These are phyloP conservation scores for Coreius guichenoti DNA, from an alignment of 2,797 vertebrate species.

Conservation along the genomic window DNA sequence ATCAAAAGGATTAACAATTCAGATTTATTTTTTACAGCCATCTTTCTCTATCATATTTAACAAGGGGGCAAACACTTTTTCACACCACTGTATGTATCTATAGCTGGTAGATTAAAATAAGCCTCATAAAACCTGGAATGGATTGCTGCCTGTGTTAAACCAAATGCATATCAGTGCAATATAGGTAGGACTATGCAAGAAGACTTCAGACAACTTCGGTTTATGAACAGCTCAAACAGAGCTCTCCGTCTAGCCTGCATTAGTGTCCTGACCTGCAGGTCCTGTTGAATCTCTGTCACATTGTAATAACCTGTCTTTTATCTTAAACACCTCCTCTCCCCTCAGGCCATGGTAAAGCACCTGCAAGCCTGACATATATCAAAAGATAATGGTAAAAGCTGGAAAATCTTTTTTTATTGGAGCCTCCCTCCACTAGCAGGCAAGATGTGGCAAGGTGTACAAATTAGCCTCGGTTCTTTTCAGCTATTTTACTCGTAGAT, in stretches of 20 bases:
- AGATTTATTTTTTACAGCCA: too few species aligned
- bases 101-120: not conserved
- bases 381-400: slow-evolving; percentile 82
- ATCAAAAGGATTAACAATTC: too few species aligned
- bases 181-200: not conserved
- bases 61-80: too few species aligned
- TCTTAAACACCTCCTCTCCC: slow-evolving; percentile 71
- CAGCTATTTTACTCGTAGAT: slow-evolving; percentile 72
- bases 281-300: slow-evolving; percentile 80
- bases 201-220: slow-evolving; percentile 29
- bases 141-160: not conserved
- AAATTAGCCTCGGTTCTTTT: slow-evolving; percentile 73
- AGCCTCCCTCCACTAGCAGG: slow-evolving; percentile 59
- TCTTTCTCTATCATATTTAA: too few species aligned
- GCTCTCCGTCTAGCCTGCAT: slow-evolving; percentile 71
- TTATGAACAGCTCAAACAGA: slow-evolving; percentile 46
- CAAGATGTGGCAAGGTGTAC: slow-evolving; percentile 75
- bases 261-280: slow-evolving; percentile 78
- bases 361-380: slow-evolving; percentile 81
- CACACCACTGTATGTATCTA: too few species aligned
- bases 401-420: slow-evolving; percentile 71
- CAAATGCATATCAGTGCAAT: not conserved
- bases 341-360: slow-evolving; percentile 67
- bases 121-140: not conserved
- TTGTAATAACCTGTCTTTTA: slow-evolving; percentile 83